These are phyloP conservation scores for Pyrocephalus nanus DNA, from an alignment of 2,797 vertebrate species.

Conservation along the genomic window DNA sequence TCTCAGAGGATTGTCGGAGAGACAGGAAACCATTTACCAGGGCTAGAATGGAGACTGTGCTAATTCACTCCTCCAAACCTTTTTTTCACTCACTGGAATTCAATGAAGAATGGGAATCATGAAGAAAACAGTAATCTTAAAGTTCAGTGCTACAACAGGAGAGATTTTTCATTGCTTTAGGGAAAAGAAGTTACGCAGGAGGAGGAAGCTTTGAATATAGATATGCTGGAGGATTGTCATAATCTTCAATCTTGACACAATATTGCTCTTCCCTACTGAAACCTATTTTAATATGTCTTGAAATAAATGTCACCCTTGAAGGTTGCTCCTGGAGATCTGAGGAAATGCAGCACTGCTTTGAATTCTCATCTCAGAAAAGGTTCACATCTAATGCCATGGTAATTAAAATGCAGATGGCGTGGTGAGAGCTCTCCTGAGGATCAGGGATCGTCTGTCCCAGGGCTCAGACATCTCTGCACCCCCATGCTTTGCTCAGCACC, in stretches of 20 bases:
- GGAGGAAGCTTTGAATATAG: constrained; percentile 54
- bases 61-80: constrained; percentile 49
- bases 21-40: constrained; percentile 39
- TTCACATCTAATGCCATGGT: rapidly evolving
- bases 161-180: constrained; percentile 59
- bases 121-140: constrained; percentile 56
- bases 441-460: not conserved
- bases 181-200: not conserved
- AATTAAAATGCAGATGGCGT: not conserved
- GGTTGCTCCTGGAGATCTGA: not conserved
- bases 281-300: constrained; percentile 17
- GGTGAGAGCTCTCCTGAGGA: not conserved
- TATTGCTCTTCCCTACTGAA: constrained; percentile 9
- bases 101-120: constrained; percentile 48
- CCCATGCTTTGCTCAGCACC: not conserved
- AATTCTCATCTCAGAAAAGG: not conserved
- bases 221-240: constrained; percentile 42
- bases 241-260: constrained; percentile 58
- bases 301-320: constrained; percentile 32
- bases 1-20: constrained; percentile 21
- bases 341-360: not conserved
- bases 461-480: not conserved
- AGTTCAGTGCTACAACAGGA: constrained; percentile 47
- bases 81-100: constrained; percentile 32
- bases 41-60: constrained; percentile 33